Evolutionary conservation across 2,797 vertebrate genomes (phyloP).

Genomic region (Onychomys arenicola): DNA sequence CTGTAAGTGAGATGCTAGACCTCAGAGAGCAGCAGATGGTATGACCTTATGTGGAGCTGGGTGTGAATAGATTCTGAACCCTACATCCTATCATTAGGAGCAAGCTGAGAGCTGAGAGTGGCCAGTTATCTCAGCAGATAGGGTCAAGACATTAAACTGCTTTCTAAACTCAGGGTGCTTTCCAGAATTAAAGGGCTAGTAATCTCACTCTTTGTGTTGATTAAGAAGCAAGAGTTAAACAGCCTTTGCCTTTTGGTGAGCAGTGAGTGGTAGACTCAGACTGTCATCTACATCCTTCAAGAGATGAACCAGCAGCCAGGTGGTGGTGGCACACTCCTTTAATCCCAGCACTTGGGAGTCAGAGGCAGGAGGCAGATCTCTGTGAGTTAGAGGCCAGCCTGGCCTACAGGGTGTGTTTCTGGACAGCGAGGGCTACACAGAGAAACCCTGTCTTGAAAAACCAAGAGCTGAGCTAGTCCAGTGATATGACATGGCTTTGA

Average conservation of each 20-base stretch:
- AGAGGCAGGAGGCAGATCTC: background rate
- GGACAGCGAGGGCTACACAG: background rate
- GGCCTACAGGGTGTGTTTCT: background rate
- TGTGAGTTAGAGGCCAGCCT: background rate
- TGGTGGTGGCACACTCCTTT: background rate
- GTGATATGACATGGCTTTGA: background rate
- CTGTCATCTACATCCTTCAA: background rate
- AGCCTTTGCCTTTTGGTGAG: background rate
- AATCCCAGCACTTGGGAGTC: background rate
- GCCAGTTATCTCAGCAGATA: background rate
- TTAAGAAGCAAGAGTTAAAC: constrained; percentile 20
- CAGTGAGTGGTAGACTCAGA: background rate
- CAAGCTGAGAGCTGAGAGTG: background rate
- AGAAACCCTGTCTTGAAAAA: background rate
- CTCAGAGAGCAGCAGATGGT: background rate
- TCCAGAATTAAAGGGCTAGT: background rate
- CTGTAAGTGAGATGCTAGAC: background rate
- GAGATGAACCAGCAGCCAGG: background rate
- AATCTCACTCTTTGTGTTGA: background rate
- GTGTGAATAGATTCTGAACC: background rate
- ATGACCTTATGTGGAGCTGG: background rate
- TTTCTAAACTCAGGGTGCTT: constrained; percentile 30
- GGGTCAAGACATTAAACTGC: background rate
- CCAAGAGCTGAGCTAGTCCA: background rate
- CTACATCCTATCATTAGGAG: background rate